Base-by-base conservation (phyloP, 1,140 invertebrate species). In the Cydia pomonella region DNA sequence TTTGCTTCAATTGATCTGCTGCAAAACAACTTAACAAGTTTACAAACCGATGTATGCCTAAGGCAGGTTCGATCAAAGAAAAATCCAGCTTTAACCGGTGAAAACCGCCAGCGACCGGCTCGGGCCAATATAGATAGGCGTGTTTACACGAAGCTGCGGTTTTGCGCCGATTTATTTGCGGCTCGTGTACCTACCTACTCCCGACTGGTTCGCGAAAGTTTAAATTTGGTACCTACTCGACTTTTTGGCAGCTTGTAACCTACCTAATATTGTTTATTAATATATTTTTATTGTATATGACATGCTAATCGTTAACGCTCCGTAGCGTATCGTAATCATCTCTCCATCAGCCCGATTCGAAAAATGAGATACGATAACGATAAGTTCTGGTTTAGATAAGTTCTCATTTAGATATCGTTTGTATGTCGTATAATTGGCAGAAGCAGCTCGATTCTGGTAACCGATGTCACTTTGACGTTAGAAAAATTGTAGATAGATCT, bases 71-170 rank as follows among this genome's bases (percentile, higher is more conserved):
- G 53, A 59, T 59, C 53, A 59, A 59, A 59, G 53, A 59, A 59
- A 59, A 59, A 59, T 59, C 53, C 53, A 59, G 53, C 23, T 59
- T 59, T 23, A 59, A 23, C 21, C 53, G 3, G 53, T 50, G 47
- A 59, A 59, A 59, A 23, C 53, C 47, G 47, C 53, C 53, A n/a
- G 21, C 53, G 21, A 59, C 53, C 53, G 21, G 53, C 53, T 23
- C 53, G 53, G 53, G 53, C 53, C 53, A 59, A 59, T 59, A 59
- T 59, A 59, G 53, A 59, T 59, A 59, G 53, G 53, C 53, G 18
- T 23, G 53, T 59, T 59, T 23, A 59, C 53, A 59, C 21, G 21
- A 23, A 12, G 53, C 53, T 59, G 53, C 21, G 53, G 53, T 59
- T 59, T 59, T 1, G 21, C 53, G 6, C 53, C 18, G 53, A 59